Evolutionary conservation across 2,888 invertebrate genomes (phyloP), one percentile per base, ranked within the genome.

Genomic region (Dermolepida albohirtum): DNA sequence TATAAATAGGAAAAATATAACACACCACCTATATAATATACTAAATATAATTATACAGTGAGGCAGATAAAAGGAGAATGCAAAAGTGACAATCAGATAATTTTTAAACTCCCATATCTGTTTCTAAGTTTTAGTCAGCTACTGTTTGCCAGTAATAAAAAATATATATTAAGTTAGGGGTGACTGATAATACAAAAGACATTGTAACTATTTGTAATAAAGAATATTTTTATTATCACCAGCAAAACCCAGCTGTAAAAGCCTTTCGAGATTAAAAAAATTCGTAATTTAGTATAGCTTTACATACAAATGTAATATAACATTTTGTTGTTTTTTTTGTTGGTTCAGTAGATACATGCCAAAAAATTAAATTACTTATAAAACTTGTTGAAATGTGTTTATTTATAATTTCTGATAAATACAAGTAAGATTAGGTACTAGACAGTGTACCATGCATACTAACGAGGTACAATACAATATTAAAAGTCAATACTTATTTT

Each of bases 341-440:
- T 73, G 71, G 75, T 75, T 75, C 74, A 75, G 75, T 72, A 72
- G 70, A 73, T 74, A 74, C 75, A 73, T 72, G 74, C 74, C 75
- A 72, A 73, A 70, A 71, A 69, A 70, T 72, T 64, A 52, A 67
- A 67, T 47, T 63, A 66, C 70, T 44, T 64, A 39, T 66, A 54
- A 69, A 70, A 71, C 64, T 72, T 72, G 69, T 50, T 66, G 70
- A 67, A 73, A 55, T 66, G 66, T 71, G 69, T 73, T 71, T 74
- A 74, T 74, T 74, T 71, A 70, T 74, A 70, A 69, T 70, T 57
- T 64, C 55, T 27, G 55, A 71, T 72, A 70, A 72, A 65, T 69
- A 69, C 68, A 69, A 54, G 52, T 43, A 51, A 64, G 17, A 22
- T 59, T 69, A 69, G 68, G 65, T 68, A 68, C 68, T 52, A 68